Evolutionary conservation across 2,888 invertebrate genomes (phyloP), one percentile per base, ranked within the genome.

Genomic region (Eilema depressum): DNA sequence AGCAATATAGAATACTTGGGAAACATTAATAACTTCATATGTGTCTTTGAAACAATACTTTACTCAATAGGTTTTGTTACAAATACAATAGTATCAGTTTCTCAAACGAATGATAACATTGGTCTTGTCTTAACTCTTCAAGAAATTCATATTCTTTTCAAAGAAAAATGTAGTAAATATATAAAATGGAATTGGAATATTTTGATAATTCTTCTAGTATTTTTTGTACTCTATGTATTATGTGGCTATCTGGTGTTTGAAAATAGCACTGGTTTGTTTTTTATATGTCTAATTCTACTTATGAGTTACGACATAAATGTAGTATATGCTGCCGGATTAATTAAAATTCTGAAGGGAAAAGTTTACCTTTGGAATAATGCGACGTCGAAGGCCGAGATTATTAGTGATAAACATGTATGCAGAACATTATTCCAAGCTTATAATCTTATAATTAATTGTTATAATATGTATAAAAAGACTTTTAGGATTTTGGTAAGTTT

Each of bases 311-410:
- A 77, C n/a, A 0, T 20, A 8, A 69, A 68, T 26, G 62, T 77
- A 0, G 37, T 77, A 11, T 71, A 75, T 56, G 60, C 67, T 1
- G 41, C 47, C 0, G 63, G 72, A 28, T 57, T 75, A 10, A 71
- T 71, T 11, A 59, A 28, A 0, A 3, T 73, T 11, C 62, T 77
- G n/a, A 69, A 66, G 64, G 23, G 70, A 63, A 75, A 75, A 59
- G 23, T 72, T 7, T 11, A 60, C 25, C 20, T 75, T n/a, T 70
- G 57, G 57, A 66, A 70, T 20, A 30, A 37, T 12, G 33, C 60
- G 37, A 57, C 26, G 8, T 14, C 59, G 10, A 57, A 47, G 5
- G 17, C 30, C 0, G 14, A 65, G 33, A 61, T 5, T 25, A 14
- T 3, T 23, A 10, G 23, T 26, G 25, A 66, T 25, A n/a, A 57